A percentile compares a stretch with the other conserved stretches of the same genome.
Evolutionary conservation across 2,113 vertebrate genomes (phyloP).

Genomic region (Circaetus gallicus): DNA sequence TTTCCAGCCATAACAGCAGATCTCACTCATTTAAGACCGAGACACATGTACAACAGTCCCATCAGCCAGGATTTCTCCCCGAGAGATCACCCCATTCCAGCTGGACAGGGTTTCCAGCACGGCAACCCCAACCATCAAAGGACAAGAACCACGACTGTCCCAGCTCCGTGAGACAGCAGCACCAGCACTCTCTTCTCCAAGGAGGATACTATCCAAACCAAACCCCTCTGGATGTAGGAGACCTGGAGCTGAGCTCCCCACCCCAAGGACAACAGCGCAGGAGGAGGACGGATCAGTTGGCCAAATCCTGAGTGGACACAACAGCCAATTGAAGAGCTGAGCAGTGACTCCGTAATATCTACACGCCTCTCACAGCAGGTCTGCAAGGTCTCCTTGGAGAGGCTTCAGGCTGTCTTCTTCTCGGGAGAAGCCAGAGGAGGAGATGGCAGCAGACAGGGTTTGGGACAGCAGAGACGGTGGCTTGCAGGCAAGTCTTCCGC

Average conservation of each 20-base stretch:
- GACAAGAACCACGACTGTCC: background rate
- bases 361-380: background rate
- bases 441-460: background rate
- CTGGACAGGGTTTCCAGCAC: background rate
- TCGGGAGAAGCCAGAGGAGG: background rate
- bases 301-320: background rate
- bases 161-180: background rate
- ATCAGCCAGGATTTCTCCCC: background rate
- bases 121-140: rapidly evolving
- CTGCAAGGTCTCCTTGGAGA: background rate
- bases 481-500: background rate
- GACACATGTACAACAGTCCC: background rate
- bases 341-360: background rate
- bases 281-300: background rate
- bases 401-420: background rate
- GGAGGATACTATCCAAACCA: background rate
- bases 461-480: background rate
- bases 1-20: background rate
- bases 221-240: background rate
- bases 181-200: background rate
- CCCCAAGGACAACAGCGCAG: background rate
- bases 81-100: background rate
- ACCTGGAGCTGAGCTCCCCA: background rate
- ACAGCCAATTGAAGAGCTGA: background rate
- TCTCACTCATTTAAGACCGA: background rate